These are phyloP conservation scores for Julus scandinavius DNA, from an alignment of 2,888 invertebrate species.

Conservation along the genomic window DNA sequence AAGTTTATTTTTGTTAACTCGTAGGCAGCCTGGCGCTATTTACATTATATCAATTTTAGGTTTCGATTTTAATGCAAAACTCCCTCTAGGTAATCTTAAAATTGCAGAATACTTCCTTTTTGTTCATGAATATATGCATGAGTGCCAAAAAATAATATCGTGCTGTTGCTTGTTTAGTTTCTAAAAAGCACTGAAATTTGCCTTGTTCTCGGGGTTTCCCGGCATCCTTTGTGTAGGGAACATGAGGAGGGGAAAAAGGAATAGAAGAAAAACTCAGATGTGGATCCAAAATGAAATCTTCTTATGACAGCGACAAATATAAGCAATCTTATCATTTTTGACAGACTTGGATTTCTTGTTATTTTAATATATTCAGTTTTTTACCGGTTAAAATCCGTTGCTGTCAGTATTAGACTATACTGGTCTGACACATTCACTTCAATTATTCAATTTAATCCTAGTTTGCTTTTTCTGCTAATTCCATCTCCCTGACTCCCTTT, in stretches of 20 bases:
- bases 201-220: background rate
- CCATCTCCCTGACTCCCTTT: background rate
- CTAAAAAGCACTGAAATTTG: background rate
- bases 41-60: slow-evolving; percentile 30
- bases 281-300: slow-evolving; percentile 32
- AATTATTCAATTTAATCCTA: slow-evolving; percentile 35
- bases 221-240: background rate
- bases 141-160: background rate
- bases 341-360: slow-evolving; percentile 25
- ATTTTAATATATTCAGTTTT: slow-evolving; percentile 34
- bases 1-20: slow-evolving; percentile 38
- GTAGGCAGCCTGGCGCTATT: slow-evolving; percentile 1
- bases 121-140: slow-evolving; percentile 37
- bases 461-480: slow-evolving; percentile 37
- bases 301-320: slow-evolving; percentile 43
- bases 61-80: slow-evolving; percentile 30
- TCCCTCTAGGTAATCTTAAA: slow-evolving; percentile 35
- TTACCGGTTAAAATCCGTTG: background rate
- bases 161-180: slow-evolving; percentile 15
- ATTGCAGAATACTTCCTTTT: slow-evolving; percentile 30
- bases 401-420: background rate
- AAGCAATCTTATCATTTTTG: slow-evolving; percentile 45
- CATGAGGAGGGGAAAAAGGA: background rate
- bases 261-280: background rate
- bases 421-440: background rate